Base-by-base conservation (phyloP, 2,888 invertebrate species). In the Rotaria magnacalcarata region DNA sequence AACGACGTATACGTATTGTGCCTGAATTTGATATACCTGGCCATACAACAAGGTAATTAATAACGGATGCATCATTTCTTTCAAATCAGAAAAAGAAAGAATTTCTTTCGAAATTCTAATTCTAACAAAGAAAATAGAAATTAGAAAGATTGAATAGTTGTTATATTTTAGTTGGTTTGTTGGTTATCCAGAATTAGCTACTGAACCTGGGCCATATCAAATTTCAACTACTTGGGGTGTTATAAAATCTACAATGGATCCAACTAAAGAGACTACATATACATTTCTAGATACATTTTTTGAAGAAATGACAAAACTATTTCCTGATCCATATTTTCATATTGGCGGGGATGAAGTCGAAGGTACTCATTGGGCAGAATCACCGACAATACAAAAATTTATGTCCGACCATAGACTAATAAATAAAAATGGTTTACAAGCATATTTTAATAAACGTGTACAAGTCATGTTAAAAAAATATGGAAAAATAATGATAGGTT, bases 1-100 rank as follows among this genome's bases (percentile, higher is more conserved):
- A 85, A 16, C 58, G 87, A 84, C 84, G 87, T 84, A 87, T 87
- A 19, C 41, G 87, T 52, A 50, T 87, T 19, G 14, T 80, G 47
- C 80, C 80, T 47, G 87, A 87, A 85, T 87, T 87, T 47, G 87
- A 87, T 52, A 80, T 80, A 41, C 87, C 87, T 43, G 91, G 90
- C 84, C 91, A 91, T 88, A 90, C 90, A 0, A 89, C 89, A 87
- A 91, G 91, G 6, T 89, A 90, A 54, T 89, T 89, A 88, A 90
- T 89, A 47, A 47, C 52, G 0, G 52, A 16, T 52, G 5, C 2
- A 11, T 50, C 34, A 2, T 34, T 34, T 34, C 34, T 34, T 34
- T 34, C 34, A 34, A 34, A 34, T 34, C 34, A 34, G 34, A 34
- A 34, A 34, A 34, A 34, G 34, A 34, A 34, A 34, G 34, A 34